A percentile compares a stretch with the other conserved stretches of the same genome.
Conservation (phyloP, 2,797 vertebrate genomes). For the Esox masquinongy region DNA sequence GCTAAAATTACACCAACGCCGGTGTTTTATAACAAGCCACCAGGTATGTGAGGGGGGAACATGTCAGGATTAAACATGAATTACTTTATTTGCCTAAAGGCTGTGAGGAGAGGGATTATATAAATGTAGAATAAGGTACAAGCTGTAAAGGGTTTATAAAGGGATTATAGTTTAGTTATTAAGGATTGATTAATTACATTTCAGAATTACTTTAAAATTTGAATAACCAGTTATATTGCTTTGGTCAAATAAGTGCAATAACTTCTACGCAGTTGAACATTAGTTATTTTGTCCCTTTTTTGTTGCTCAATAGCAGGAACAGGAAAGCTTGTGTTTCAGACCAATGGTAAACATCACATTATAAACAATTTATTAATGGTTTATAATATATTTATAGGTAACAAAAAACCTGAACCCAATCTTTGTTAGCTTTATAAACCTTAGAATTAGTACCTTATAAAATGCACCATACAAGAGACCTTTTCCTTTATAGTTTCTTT, state of each 20-base stretch:
- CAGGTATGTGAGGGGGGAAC: slow-evolving; percentile 75
- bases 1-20: slow-evolving; percentile 86
- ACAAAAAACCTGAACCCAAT: neutral
- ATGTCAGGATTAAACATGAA: neutral
- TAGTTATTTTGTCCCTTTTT: neutral
- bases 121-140: neutral
- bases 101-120: neutral
- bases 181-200: neutral
- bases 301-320: neutral
- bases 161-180: neutral
- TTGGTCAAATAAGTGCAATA: neutral
- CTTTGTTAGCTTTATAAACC: neutral
- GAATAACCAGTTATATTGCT: neutral
- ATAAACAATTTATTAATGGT: neutral
- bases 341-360: neutral
- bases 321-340: neutral
- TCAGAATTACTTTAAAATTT: neutral
- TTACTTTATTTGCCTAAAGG: neutral
- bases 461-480: neutral
- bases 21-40: slow-evolving; percentile 94
- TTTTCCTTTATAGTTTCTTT: no score
- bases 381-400: neutral
- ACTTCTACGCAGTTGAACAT: neutral
- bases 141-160: neutral
- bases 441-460: neutral